Evolutionary conservation across 2,113 vertebrate genomes (phyloP), one percentile per base, ranked within the genome.

Genomic region (Salvelinus alpinus): DNA sequence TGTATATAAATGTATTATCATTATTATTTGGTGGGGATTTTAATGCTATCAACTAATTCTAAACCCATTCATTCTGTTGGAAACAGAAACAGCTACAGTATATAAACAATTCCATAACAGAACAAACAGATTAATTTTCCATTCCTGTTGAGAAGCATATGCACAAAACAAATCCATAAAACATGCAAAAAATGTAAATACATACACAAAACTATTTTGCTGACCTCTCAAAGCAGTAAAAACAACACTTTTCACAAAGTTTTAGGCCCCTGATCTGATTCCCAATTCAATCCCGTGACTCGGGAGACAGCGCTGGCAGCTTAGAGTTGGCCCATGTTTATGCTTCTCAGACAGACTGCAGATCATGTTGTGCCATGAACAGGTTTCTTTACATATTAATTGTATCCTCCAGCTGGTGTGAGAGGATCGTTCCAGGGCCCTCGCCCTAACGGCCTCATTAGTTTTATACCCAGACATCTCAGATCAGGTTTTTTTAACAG

Each of bases 351-450:
- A 84, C 77, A 81, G 80, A 64, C 68, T 60, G 24, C 76, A 5
- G 68, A 88, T 82, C 73, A 83, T 82, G 79, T 81, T 85, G 82
- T 80, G 78, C 74, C 75, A 82, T 24, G 72, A 89, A 85, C 82
- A 90, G 84, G 76, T 91, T 91, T 89, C 85, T 86, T 85, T 89
- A 88, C 85, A 87, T 92, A 87, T 91, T 88, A 89, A 90, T 90
- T 87, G 82, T 74, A 75, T 80, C 83, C 70, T 78, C 81, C 91
- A 91, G 86, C 88, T 91, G 87, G 77, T 76, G 76, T 27, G 38
- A 77, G 70, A 80, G 74, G 64, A 69, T 13, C 18, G 73, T 76
- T 81, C 64, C 73, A 80, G 86, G 88, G 73, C 81, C 73, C 80
- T 31, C 64, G 76, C 84, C 81, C 80, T 72, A 69, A 82, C 7